Conservation (phyloP, 92 coral and sea anemone species). For the Galaxea fascicularis region DNA sequence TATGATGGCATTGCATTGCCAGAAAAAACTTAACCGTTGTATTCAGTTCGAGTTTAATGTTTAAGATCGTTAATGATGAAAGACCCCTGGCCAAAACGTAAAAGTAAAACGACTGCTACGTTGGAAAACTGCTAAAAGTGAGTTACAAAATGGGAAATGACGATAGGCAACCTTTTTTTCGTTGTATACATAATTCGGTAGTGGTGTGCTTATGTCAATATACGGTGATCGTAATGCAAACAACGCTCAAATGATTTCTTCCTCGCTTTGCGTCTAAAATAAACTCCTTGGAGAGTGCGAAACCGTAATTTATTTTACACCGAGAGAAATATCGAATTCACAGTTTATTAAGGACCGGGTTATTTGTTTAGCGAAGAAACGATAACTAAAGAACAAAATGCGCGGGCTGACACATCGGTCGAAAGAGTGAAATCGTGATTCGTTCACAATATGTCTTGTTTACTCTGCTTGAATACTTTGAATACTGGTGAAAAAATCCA, state of each 20-base stretch:
- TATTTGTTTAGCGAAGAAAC: constrained; percentile 47
- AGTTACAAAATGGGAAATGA: neutral
- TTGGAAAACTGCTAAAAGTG: neutral
- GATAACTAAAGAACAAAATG: constrained; percentile 18
- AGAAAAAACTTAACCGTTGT: neutral
- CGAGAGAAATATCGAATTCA: constrained; percentile 36
- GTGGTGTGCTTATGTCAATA: constrained; percentile 45
- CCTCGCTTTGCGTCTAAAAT: constrained; percentile 38
- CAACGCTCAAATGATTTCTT: constrained; percentile 35
- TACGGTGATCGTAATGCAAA: constrained; percentile 33
- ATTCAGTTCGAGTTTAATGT: neutral
- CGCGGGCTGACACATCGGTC: constrained; percentile 56
- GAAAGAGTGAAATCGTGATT: constrained; percentile 52
- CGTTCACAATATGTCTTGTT: constrained; percentile 70
- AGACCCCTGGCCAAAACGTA: neutral
- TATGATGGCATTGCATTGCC: neutral
- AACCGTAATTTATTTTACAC: constrained; percentile 47
- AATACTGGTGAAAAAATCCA: neutral
- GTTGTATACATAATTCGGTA: constrained; percentile 22
- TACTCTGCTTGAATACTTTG: constrained; percentile 5
- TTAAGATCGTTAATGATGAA: neutral
- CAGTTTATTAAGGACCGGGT: constrained; percentile 37
- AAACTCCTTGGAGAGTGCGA: constrained; percentile 38
- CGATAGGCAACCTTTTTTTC: constrained; percentile 15
- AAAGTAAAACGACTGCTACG: neutral